Conservation (phyloP, 1,140 invertebrate genomes). For the Tetraneura akinire region DNA sequence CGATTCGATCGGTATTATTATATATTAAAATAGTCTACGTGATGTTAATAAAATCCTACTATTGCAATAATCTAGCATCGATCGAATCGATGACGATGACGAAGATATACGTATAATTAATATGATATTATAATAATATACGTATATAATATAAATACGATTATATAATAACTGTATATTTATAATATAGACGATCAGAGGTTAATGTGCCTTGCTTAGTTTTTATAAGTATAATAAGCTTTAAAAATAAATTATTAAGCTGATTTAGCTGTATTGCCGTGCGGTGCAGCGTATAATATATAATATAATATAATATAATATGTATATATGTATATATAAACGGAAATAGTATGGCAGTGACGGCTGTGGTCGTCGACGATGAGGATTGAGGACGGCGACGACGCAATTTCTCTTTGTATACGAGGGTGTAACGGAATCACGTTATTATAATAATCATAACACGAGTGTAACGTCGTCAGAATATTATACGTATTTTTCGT, state of each 20-base stretch:
- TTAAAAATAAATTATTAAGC: constrained; percentile 35
- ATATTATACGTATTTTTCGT: background rate
- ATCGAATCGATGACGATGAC: constrained; percentile 31
- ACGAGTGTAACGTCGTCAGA: constrained; percentile 10
- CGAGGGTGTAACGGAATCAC: constrained; percentile 10
- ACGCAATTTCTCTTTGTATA: constrained; percentile 15
- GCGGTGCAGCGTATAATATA: background rate
- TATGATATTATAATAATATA: no score
- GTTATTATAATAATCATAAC: constrained; percentile 6
- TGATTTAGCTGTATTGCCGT: constrained; percentile 5
- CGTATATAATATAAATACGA: no score
- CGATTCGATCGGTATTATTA: constrained; percentile 42
- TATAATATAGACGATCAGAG: constrained; percentile 3
- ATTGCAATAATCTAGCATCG: constrained; percentile 30
- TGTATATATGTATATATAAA: no score
- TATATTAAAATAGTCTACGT: constrained; percentile 32
- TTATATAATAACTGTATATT: background rate
- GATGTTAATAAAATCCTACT: constrained; percentile 12
- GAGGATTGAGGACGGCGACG: constrained; percentile 30
- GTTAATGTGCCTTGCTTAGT: no score
- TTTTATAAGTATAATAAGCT: constrained; percentile 30
- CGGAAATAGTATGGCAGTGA: constrained; percentile 8
- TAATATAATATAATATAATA: no score
- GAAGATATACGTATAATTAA: no score
- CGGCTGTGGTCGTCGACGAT: constrained; percentile 8